A percentile compares a stretch with the other conserved stretches of the same genome.
phyloP scores from a whole-genome alignment of 2,113 vertebrate genomes.

The Perccottus glenii region DNA sequence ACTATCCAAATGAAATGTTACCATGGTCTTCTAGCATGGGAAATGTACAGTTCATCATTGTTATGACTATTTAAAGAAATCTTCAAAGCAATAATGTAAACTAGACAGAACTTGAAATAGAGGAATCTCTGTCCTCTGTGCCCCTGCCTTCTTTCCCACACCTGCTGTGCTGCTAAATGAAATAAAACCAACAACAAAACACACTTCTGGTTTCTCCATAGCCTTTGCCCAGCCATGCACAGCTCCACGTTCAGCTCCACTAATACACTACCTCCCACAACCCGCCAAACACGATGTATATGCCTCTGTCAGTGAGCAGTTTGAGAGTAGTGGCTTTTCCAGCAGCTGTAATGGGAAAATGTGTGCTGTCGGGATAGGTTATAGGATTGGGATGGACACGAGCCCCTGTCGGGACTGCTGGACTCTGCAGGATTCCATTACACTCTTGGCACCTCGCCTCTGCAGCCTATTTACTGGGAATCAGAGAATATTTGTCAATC shows the following conservation, averaged over 20 bases:
- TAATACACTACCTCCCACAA: slow-evolving; percentile 61
- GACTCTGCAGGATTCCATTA: slow-evolving; percentile 83
- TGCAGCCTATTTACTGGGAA: slow-evolving; percentile 79
- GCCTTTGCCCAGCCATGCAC: slow-evolving; percentile 61
- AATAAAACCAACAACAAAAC: slow-evolving; percentile 70
- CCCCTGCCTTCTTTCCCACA: slow-evolving; percentile 51
- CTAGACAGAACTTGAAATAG: slow-evolving; percentile 23
- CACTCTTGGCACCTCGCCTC: slow-evolving; percentile 70
- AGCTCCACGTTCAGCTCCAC: slow-evolving; percentile 57
- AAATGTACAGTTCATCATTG: slow-evolving; percentile 18
- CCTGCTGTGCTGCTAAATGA: slow-evolving; percentile 78
- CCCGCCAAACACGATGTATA: slow-evolving; percentile 62
- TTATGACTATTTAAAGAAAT: not conserved
- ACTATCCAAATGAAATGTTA: slow-evolving; percentile 13
- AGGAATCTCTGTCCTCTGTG: slow-evolving; percentile 39
- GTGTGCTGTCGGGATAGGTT: slow-evolving; percentile 77
- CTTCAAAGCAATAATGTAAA: slow-evolving; percentile 6
- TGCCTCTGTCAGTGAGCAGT: slow-evolving; percentile 63
- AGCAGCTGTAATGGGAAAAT: slow-evolving; percentile 78
- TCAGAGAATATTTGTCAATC: slow-evolving; percentile 79
- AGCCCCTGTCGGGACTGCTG: slow-evolving; percentile 73
- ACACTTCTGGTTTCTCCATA: slow-evolving; percentile 69
- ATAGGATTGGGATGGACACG: slow-evolving; percentile 75
- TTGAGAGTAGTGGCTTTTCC: slow-evolving; percentile 65
- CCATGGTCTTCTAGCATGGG: slow-evolving; percentile 23